Base-by-base conservation (phyloP, 2,113 vertebrate species). In the Triplophysa tibetana region DNA sequence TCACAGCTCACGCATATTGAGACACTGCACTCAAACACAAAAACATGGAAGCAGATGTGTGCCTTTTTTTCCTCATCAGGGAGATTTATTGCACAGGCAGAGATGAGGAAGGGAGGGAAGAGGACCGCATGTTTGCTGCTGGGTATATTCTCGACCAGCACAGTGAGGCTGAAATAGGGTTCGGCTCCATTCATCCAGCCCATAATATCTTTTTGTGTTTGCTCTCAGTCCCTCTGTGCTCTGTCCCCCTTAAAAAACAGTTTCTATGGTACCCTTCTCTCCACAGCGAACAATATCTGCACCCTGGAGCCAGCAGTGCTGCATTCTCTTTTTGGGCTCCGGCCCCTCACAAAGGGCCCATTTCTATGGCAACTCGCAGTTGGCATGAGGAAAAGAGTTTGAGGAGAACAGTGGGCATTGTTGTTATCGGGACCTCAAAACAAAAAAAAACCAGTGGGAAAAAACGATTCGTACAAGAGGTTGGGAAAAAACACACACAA, bases 241-340 rank as follows among this genome's bases (percentile, higher is more conserved):
- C 65, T 64, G 64, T 41, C 60, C 66, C 81, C 62, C 29, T 50
- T 26, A 60, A 82, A 67, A 64, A 50, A 13, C 70, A 50, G 84
- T 85, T 85, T 85, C 84, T 83, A 85, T 85, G 84, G 84, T 79
- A 60, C 75, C 79, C 72, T 77, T 79, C 70, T 75, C 62, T 83
- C 79, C 70, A 78, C 64, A 75, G 61, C 12, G 75, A 81, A 83
- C 84, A 85, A 83, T 83, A 83, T 81, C 68, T 75, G 77, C 65
- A 61, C 79, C 76, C 76, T 75, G 70, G 81, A 66, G 75, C 84
- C 79, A 83, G 81, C 81, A 83, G 81, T 56, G 77, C 70, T 29
- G 70, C 78, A 80, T 84, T 80, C 80, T 84, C 70, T 77, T 62
- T 85, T 75, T 70, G 65, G 81, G 75, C 78, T 83, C 72, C 48